These are phyloP conservation scores for Apamea anceps DNA, from an alignment of 2,888 invertebrate species.

Conservation along the genomic window DNA sequence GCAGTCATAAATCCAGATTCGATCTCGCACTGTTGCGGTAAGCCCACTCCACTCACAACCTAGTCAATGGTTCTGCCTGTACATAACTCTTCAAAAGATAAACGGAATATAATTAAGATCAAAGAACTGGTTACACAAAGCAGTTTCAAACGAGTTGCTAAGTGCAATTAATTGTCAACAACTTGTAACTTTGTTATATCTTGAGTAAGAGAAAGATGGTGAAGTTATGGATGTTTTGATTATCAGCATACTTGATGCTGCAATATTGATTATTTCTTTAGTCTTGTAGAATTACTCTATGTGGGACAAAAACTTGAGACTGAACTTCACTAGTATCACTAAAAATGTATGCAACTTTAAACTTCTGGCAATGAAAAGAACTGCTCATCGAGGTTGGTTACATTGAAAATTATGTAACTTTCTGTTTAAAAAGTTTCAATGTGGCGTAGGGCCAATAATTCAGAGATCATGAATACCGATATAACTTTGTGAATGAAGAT, in stretches of 20 bases:
- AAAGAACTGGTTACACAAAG: conserved; percentile 30
- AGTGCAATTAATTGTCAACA: conserved; percentile 55
- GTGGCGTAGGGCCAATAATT: conserved; percentile 41
- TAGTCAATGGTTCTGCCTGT: conserved; percentile 20
- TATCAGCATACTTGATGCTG: conserved; percentile 2
- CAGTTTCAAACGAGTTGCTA: conserved; percentile 37
- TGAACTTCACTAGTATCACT: background rate
- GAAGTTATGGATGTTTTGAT: conserved; percentile 8
- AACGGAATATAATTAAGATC: conserved; percentile 45
- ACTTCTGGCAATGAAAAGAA: conserved; percentile 17
- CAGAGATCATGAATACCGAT: conserved; percentile 31
- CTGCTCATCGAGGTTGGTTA: conserved; percentile 15
- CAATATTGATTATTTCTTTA: background rate
- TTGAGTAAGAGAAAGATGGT: background rate
- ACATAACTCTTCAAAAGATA: conserved; percentile 41
- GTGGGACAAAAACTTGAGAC: background rate
- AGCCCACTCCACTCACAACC: conserved; percentile 3
- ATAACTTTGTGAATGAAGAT: conserved; percentile 52
- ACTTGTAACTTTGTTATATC: conserved; percentile 34
- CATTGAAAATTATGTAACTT: conserved; percentile 34
- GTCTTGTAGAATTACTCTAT: background rate
- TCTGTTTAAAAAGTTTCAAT: conserved; percentile 24
- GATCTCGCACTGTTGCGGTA: conserved; percentile 41
- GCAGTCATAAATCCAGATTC: conserved; percentile 49
- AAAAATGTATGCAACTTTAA: background rate